These are phyloP conservation scores for Lordiphosa collinella DNA, from an alignment of 1,140 invertebrate species.

Conservation along the genomic window DNA sequence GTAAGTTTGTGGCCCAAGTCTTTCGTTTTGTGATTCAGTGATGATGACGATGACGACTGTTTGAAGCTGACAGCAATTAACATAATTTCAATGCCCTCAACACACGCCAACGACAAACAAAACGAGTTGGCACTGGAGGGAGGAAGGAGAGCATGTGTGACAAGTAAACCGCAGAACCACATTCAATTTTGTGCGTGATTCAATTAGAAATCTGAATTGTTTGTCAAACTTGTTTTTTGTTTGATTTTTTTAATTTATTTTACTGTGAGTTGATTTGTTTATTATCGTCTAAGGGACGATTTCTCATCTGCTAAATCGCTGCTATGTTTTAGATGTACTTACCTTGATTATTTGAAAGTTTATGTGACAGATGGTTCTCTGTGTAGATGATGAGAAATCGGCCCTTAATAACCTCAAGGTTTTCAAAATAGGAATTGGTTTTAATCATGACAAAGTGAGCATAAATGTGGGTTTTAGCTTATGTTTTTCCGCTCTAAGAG, in stretches of 20 bases:
- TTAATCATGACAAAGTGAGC: too few relatives aligned
- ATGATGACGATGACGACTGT: not conserved
- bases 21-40: constrained; percentile 37
- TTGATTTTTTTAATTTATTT: constrained; percentile 33
- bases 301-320: too few relatives aligned
- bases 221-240: constrained; percentile 67
- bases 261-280: constrained; percentile 22
- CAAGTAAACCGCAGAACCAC: constrained; percentile 44
- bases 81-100: constrained; percentile 58
- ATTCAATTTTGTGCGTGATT: constrained; percentile 54
- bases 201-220: constrained; percentile 69
- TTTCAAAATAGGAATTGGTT: too few relatives aligned
- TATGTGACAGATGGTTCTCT: not conserved
- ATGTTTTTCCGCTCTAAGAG: too few relatives aligned
- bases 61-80: constrained; percentile 33
- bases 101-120: constrained; percentile 22
- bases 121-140: constrained; percentile 13
- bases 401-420: too few relatives aligned
- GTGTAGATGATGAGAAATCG: too few relatives aligned
- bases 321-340: too few relatives aligned
- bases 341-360: too few relatives aligned
- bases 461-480: too few relatives aligned
- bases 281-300: too few relatives aligned
- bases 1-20: constrained; percentile 67
- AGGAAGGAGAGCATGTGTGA: constrained; percentile 30